phyloP scores from a whole-genome alignment of 2,113 vertebrate species.

The Elephantulus edwardii region DNA sequence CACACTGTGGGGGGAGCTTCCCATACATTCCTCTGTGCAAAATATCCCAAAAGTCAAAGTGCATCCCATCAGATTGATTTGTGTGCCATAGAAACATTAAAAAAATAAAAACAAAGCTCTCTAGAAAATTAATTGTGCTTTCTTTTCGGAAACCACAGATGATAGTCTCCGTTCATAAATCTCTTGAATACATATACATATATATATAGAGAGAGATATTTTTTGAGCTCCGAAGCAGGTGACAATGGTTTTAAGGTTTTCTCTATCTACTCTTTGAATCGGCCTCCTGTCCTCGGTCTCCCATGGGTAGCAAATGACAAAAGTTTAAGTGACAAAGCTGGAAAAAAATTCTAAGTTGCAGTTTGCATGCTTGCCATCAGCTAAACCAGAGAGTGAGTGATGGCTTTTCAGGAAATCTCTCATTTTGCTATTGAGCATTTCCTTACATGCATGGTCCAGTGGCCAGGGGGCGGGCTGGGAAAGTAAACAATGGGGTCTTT shows the following conservation, averaged over 20 bases:
- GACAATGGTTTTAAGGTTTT: conserved; percentile 45
- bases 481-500: conserved; percentile 42
- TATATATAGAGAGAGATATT: too few species aligned
- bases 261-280: conserved; percentile 53
- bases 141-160: conserved; percentile 78
- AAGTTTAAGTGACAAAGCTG: conserved; percentile 55
- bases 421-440: background rate
- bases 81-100: conserved; percentile 81
- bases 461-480: conserved; percentile 58
- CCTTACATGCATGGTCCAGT: conserved; percentile 30
- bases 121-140: conserved; percentile 86
- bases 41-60: conserved; percentile 81
- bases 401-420: background rate
- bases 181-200: conserved; percentile 69
- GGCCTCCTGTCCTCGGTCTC: conserved; percentile 51
- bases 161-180: conserved; percentile 71
- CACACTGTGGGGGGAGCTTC: conserved; percentile 8
- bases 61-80: conserved; percentile 73
- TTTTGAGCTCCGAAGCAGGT: conserved; percentile 67
- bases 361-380: conserved; percentile 61
- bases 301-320: conserved; percentile 37
- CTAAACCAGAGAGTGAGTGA: conserved; percentile 55
- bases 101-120: conserved; percentile 71
- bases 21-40: conserved; percentile 72
- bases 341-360: conserved; percentile 19